phyloP scores from a whole-genome alignment of 2,797 vertebrate species.

The Esox masquinongy region DNA sequence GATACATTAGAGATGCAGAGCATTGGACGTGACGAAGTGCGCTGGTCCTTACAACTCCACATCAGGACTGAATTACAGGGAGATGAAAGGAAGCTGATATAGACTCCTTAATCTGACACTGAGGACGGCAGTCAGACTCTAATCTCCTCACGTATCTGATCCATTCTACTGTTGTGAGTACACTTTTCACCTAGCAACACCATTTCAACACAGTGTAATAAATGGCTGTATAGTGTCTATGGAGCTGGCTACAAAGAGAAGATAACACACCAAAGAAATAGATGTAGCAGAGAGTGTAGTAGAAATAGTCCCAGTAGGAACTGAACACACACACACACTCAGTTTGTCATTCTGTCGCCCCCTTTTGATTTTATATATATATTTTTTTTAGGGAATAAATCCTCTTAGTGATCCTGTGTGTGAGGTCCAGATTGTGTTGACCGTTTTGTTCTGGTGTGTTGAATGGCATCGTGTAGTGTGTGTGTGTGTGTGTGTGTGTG shows the following conservation, averaged over 20 bases:
- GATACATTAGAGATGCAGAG: not conserved
- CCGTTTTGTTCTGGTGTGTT: conserved; percentile 59
- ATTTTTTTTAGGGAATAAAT: conserved; percentile 69
- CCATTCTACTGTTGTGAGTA: not conserved
- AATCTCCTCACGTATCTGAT: conserved; percentile 36
- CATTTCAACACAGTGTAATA: conserved; percentile 48
- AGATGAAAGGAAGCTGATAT: conserved; percentile 7
- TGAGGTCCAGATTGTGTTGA: conserved; percentile 68
- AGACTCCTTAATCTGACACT: conserved; percentile 45
- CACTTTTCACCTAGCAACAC: not conserved
- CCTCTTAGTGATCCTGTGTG: conserved; percentile 68
- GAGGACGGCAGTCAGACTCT: not conserved
- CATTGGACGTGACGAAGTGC: not conserved
- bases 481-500: conserved; percentile 11
- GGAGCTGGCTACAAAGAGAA: conserved; percentile 53
- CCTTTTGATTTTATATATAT: conserved; percentile 36
- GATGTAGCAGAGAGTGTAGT: conserved; percentile 53
- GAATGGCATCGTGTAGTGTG: conserved; percentile 31
- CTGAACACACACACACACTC: conserved; percentile 39
- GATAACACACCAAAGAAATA: conserved; percentile 64
- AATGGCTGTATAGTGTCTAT: conserved; percentile 49
- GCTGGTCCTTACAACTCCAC: not conserved
- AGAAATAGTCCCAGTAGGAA: conserved; percentile 69
- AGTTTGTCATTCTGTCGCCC: conserved; percentile 50
- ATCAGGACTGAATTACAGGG: not conserved